Evolutionary conservation across 2,888 invertebrate species (phyloP).

Genomic region (Ferrisia virgata): DNA sequence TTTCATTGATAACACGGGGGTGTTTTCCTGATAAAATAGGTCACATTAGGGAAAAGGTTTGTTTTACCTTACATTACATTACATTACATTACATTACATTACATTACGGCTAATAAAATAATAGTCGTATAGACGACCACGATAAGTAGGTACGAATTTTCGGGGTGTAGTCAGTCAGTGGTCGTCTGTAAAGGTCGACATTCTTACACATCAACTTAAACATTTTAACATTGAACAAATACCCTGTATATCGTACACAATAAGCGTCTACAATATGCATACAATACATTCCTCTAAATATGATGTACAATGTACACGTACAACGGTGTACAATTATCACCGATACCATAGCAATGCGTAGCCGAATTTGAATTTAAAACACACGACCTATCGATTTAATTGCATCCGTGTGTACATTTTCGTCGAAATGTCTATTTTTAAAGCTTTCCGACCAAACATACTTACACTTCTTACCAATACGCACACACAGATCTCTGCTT

Average conservation of each 20-base stretch:
- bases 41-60: slow-evolving; percentile 22
- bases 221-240: slow-evolving; percentile 23
- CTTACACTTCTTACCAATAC: no score
- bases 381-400: slow-evolving; percentile 26
- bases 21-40: slow-evolving; percentile 32
- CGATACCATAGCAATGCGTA: slow-evolving; percentile 27
- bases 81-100: no score
- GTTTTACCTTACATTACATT: slow-evolving; percentile 24
- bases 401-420: slow-evolving; percentile 7
- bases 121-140: background rate
- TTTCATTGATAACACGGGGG: slow-evolving; percentile 19
- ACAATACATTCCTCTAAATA: no score
- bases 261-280: no score
- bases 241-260: no score
- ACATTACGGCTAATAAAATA: slow-evolving; percentile 27
- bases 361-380: slow-evolving; percentile 29
- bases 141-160: background rate
- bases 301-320: no score
- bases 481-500: background rate
- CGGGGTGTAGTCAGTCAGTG: background rate
- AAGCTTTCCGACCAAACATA: background rate
- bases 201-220: no score
- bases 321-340: background rate
- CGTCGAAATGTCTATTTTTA: slow-evolving; percentile 7
- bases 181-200: background rate